Conservation (phyloP, 2,113 vertebrate genomes). For the Otis tarda region DNA sequence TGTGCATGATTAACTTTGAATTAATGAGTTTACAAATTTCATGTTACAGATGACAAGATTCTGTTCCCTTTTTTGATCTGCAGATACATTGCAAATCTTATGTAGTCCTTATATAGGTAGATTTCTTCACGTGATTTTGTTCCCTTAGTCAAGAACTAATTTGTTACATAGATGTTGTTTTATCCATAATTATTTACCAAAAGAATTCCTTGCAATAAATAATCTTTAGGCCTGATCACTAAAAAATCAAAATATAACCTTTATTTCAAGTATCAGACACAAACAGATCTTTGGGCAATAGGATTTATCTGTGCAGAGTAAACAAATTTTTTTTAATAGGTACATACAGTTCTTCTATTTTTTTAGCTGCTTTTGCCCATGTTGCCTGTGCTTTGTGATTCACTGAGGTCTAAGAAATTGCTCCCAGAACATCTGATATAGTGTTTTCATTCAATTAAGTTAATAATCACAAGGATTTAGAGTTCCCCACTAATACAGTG, state of each 20-base stretch:
- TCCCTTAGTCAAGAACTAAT: neutral
- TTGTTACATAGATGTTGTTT: neutral
- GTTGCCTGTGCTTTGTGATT: neutral
- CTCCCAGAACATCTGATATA: neutral
- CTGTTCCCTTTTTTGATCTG: neutral
- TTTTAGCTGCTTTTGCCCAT: neutral
- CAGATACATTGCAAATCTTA: neutral
- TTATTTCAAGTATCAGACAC: neutral
- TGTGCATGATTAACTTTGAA: neutral
- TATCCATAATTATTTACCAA: neutral
- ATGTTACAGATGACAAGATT: neutral
- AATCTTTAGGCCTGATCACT: neutral
- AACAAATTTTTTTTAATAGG: neutral
- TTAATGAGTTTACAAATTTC: neutral
- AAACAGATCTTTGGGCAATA: neutral
- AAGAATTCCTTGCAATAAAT: neutral
- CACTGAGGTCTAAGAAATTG: neutral
- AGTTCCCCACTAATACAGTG: neutral
- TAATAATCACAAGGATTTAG: constrained; percentile 25
- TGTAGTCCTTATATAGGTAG: neutral
- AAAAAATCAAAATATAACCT: neutral
- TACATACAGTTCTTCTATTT: neutral
- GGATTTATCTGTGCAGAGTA: neutral
- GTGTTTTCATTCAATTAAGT: constrained; percentile 47
- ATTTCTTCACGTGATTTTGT: neutral